Evolutionary conservation across 2,888 invertebrate genomes (phyloP), one percentile per base, ranked within the genome.

Genomic region (Isotomurus palustris): DNA sequence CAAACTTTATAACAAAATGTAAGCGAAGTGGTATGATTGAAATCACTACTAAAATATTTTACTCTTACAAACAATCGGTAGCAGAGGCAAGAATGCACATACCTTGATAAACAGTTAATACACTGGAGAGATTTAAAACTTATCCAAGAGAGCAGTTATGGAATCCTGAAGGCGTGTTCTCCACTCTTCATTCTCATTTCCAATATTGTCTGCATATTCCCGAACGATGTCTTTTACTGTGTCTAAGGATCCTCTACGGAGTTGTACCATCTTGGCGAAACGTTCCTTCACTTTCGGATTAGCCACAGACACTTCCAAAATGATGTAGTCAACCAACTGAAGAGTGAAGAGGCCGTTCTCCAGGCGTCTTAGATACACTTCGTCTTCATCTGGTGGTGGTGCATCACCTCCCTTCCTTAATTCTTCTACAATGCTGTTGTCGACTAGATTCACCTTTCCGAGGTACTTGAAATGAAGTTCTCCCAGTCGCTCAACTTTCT

Each of bases 401-500:
- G 85, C 85, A 67, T 88, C 88, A 59, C 81, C 78, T 17, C 80
- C 78, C 40, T 75, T 74, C 54, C 60, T 60, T 27, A 62, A 70
- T 61, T 78, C 76, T 49, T 73, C 72, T 44, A 88, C 87, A 72
- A 91, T 85, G 71, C 84, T 82, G 21, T 83, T 83, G 75, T 94
- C 93, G 2, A 89, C 83, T 48, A 83, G 78, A 72, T 92, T 87
- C 0, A 96, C 91, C 78, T 92, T 92, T 71, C 92, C 92, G 75
- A 92, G 81, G 76, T 96, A 99, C 75, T 96, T 95, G 73, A 97
- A 91, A 78, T 99, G 96, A 62, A 99, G 78, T 76, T 99, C 99
- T 74, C 99, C 80, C 41, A 99, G 79, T 61, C 99, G 79, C 76
- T 99, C 99, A 0, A 99, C 92, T 78, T 99, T 99, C 76, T 97